Conservation (phyloP, 2,888 invertebrate genomes). For the Drosophila lacicola region DNA sequence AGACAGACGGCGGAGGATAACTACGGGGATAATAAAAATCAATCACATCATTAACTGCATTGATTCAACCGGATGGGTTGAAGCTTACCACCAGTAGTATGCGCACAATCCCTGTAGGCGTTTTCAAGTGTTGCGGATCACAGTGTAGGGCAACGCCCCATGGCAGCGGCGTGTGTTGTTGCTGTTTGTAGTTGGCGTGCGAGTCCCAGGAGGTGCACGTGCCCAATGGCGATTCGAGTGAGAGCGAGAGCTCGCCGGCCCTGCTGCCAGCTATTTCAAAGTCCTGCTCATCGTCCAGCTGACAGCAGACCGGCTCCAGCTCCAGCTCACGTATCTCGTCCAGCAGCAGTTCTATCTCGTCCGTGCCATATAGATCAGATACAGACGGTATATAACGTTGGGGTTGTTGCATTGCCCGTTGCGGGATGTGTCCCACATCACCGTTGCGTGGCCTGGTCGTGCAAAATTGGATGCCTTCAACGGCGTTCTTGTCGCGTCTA, state of each 20-base stretch:
- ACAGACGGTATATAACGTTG: constrained; percentile 88
- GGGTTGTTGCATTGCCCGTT: constrained; percentile 86
- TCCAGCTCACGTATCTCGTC: constrained; percentile 92
- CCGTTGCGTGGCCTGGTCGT: constrained; percentile 79
- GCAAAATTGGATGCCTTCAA: constrained; percentile 54
- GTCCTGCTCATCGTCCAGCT: constrained; percentile 90
- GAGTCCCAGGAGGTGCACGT: constrained; percentile 93
- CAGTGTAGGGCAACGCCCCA: constrained; percentile 90
- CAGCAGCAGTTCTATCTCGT: constrained; percentile 92
- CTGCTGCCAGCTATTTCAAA: constrained; percentile 93
- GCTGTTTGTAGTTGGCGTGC: constrained; percentile 91
- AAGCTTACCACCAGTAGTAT: constrained; percentile 89
- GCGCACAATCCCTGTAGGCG: constrained; percentile 90
- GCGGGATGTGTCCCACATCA: constrained; percentile 86
- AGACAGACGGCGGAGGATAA: constrained; percentile 90
- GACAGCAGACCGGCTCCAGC: constrained; percentile 91
- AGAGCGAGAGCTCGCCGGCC: constrained; percentile 87
- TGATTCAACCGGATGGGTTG: constrained; percentile 26
- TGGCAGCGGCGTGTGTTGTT: constrained; percentile 87
- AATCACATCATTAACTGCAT: no score
- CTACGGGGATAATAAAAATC: constrained; percentile 82
- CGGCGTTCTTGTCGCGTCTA: constrained; percentile 27
- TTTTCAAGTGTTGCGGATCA: constrained; percentile 90
- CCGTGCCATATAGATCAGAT: constrained; percentile 92
- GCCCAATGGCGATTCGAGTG: constrained; percentile 89